Base-by-base conservation (phyloP, 1,140 invertebrate species). In the Hyphantria cunea region DNA sequence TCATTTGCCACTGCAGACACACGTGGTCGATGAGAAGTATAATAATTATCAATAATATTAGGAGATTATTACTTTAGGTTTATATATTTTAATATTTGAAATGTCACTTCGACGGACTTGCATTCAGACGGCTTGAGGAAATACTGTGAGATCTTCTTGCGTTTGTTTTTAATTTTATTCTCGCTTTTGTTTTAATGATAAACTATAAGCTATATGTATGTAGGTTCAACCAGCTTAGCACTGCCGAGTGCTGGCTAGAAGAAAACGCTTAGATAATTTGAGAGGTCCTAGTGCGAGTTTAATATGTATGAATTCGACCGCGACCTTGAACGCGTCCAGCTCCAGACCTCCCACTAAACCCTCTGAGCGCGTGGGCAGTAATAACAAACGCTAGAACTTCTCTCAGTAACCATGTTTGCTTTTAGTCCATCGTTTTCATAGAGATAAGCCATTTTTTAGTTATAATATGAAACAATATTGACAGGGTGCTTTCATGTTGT, bases 11-110 rank as follows among this genome's bases (percentile, higher is more conserved):
- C 5, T 12, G 14, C 9, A 42, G 13, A 56, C 42, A 56, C 42
- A 45, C 31, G 25, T 31, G 42, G 42, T 12, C 33, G 53, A 47
- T 34, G 47, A 31, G 41, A 56, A 37, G 14, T n/a, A 54, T 37
- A 54, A 41, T 56, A 56, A 47, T 45, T 55, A 45, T 54, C 42
- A 54, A 54, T 56, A 56, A 56, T 55, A 9, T 47, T 56, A 56
- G 53, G 42, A 47, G 42, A 56, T 53, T 53, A 53, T 56, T 56
- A 31, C 47, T 45, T 56, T 56, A 47, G 53, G n/a, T n/a, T n/a
- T n/a, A 37, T 37, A 37, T 47, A 42, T 32, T 11, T 25, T 45
- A 56, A 47, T 41, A 41, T 55, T 37, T 33, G 52, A 39, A 53
- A 2, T 17, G 37, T 42, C 5, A 1, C 25, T 41, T 56, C 12